Base-by-base conservation (phyloP, 2,888 invertebrate genomes). In the Agonopterix alstromeriana region DNA sequence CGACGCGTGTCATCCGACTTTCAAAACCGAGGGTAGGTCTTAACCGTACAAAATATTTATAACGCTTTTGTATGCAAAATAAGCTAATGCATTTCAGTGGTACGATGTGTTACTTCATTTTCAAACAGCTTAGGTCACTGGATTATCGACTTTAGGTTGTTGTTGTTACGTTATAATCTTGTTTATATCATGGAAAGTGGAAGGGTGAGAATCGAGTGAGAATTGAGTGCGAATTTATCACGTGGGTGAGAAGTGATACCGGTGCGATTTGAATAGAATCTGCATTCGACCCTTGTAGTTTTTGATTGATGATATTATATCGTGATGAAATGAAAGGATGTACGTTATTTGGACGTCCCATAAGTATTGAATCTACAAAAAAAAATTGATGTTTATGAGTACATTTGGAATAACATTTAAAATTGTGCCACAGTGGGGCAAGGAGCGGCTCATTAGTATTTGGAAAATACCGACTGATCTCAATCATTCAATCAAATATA, bases 41-140 rank as follows among this genome's bases (percentile, higher is more conserved):
- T 64, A 76, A 70, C 74, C 74, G 75, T 76, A 76, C 74, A 78
- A 75, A 80, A 85, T 85, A 85, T 87, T 86, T 87, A 86, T 87
- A 85, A 81, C 68, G 74, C 86, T 88, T 27, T 88, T 88, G 87
- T 88, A 88, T 88, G 87, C 86, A 83, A 88, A 87, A 79, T 74
- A 72, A 64, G 42, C 72, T 77, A 77, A 82, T 75, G 75, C 77
- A 76, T 80, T 78, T 73, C 70, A 70, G 67, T 72, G 66, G 63
- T 64, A 61, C 56, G 64, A 66, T 70, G 67, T 73, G 75, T 72
- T 74, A 71, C 67, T 77, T 67, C 70, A 65, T 66, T 68, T 64
- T n/a, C 38, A n/a, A 38, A 9, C n/a, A 38, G 38, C n/a, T 3
- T 0, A 5, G 3, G 1, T n/a, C 10, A 38, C 38, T 10, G n/a